Evolutionary conservation across 1,140 invertebrate species (phyloP), one percentile per base, ranked within the genome.

Genomic region (Phocides pigmalion): DNA sequence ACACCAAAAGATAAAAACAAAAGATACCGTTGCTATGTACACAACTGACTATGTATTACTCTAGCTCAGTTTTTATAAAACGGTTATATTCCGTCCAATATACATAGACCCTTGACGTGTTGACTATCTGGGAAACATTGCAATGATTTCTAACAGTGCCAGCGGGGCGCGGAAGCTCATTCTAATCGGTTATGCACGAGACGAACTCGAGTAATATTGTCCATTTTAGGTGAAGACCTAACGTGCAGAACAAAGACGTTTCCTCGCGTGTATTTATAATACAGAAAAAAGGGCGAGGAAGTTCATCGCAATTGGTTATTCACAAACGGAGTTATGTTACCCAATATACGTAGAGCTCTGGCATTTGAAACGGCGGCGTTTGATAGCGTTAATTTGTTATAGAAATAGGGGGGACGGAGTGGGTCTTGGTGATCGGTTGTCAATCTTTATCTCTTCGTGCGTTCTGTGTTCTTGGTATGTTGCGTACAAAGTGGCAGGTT

Each of bases 401-500:
- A 16, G 4, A 37, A 6, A 62, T 44, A 64, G 22, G n/a, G 12
- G 67, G 20, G 53, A 17, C 42, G 51, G 16, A 62, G 62, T 4
- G 51, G 70, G 49, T 72, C 72, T 47, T 42, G 2, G 37, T 49
- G 8, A 16, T 54, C 68, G 68, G 50, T 56, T 42, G 6, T 62
- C 25, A 28, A 42, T 22, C 22, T 49, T 19, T 32, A 66, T n/a
- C 71, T 82, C 70, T 35, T 72, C n/a, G 49, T 4, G 0, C 5
- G 3, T 75, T 76, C 70, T 88, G 81, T 28, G 50, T 22, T 72
- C 82, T 81, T 88, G 76, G 83, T 88, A 88, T 59, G 54, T 68
- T 83, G 85, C 85, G 85, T 83, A 81, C 72, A 74, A 67, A 71
- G 77, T 68, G 81, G 76, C 80, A 78, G 82, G 79, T 82, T 84